Base-by-base conservation (phyloP, 2,888 invertebrate genomes). In the Eupelmus urozonus region DNA sequence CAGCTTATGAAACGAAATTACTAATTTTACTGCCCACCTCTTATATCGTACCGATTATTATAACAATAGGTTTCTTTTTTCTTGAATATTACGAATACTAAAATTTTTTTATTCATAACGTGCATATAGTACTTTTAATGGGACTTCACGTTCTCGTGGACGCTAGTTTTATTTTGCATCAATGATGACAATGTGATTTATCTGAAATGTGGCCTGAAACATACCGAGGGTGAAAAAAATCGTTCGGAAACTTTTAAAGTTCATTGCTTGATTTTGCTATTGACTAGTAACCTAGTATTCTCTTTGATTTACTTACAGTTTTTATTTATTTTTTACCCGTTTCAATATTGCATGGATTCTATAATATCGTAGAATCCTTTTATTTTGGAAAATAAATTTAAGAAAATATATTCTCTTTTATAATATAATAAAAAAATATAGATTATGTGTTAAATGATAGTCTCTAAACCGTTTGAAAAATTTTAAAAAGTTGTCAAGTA, bases 81-180 rank as follows among this genome's bases (percentile, higher is more conserved):
- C 49, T 62, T 18, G 11, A 18, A 45, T 77, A 63, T 69, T 73
- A 63, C 42, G 34, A 20, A 27, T 69, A 42, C 62, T 76, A 76
- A 72, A 70, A 63, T 42, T 34, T 66, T 74, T 53, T 49, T 67
- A 75, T 49, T 67, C n/a, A 67, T 65, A 75, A 79, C 75, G 60
- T 67, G 45, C 59, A 57, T 71, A 55, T 69, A 76, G n/a, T 79
- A 73, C 45, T 73, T 73, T 62, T 78, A 42, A 18, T 34, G 62
- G 59, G 45, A 25, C 42, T 69, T 62, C 13, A 40, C 23, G 42
- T 55, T 53, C 60, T 25, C 49, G 29, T 62, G 66, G 49, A 73
- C 57, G 62, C 73, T 40, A 69, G 2, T 23, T 65, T 59, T 66
- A 20, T 65, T 16, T 71, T 51, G 57, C 29, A 63, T 66, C 40